Percentiles rank a stretch among this genome's conserved stretches.
phyloP scores from a whole-genome alignment of 2,113 vertebrate genomes.

The Eupsittula cactorum region DNA sequence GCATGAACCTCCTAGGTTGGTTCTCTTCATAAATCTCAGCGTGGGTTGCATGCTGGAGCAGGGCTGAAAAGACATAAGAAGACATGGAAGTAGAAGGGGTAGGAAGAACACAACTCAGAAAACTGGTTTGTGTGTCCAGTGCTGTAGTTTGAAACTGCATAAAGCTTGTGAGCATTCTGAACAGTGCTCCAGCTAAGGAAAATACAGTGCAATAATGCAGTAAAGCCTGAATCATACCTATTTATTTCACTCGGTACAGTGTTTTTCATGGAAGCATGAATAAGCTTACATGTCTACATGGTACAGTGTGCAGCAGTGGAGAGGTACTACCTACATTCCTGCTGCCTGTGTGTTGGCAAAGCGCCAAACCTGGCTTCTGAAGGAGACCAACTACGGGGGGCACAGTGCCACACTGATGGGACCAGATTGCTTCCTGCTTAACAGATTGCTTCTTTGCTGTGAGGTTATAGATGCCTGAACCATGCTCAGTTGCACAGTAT shows the following conservation, averaged over 20 bases:
- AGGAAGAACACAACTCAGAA: neutral
- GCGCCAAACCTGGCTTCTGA: neutral
- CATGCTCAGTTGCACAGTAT: neutral
- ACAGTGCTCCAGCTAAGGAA: neutral
- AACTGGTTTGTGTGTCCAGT: neutral
- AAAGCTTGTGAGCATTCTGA: neutral
- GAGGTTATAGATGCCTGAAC: neutral
- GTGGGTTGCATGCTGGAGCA: neutral
- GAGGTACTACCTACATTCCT: neutral
- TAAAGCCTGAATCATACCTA: neutral
- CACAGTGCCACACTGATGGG: neutral
- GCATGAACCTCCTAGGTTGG: neutral
- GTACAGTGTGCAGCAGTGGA: neutral
- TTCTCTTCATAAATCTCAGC: neutral
- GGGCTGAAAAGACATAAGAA: neutral
- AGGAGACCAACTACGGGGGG: fast-evolving
- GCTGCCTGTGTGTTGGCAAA: neutral
- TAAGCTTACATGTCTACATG: neutral
- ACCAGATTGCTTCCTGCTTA: neutral
- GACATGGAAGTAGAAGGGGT: neutral
- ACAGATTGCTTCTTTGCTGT: neutral
- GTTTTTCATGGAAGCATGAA: neutral
- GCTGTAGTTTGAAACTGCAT: neutral
- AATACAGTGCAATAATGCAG: neutral
- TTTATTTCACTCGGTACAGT: neutral